These are phyloP conservation scores for Rotaria macrura DNA, from an alignment of 2,888 invertebrate genomes.

Conservation along the genomic window DNA sequence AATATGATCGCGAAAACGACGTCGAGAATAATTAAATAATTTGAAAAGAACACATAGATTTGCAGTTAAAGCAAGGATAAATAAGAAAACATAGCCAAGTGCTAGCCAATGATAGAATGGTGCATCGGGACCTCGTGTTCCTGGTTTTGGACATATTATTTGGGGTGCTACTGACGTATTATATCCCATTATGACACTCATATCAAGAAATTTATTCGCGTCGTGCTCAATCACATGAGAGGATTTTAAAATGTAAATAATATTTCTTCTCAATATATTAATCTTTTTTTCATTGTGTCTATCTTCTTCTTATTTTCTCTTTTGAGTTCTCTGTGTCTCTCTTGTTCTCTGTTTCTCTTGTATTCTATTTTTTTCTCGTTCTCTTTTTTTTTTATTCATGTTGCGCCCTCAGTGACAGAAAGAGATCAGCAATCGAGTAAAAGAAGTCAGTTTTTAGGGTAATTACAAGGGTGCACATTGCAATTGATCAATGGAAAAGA, in stretches of 20 bases:
- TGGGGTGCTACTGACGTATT: background rate
- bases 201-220: background rate
- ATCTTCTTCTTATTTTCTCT: background rate
- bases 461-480: background rate
- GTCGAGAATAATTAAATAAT: background rate
- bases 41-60: background rate
- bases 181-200: background rate
- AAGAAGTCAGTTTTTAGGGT: background rate
- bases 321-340: background rate
- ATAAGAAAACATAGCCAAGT: background rate
- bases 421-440: background rate
- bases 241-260: background rate
- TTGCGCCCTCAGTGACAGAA: too few species aligned
- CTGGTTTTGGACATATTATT: background rate
- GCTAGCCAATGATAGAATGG: conserved; percentile 2
- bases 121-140: background rate
- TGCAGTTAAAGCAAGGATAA: background rate
- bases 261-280: background rate
- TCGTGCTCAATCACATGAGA: background rate
- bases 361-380: too few species aligned
- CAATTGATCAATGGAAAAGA: background rate
- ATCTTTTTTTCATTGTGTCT: background rate
- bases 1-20: conserved; percentile 18
- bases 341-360: background rate
- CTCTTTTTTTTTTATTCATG: background rate